phyloP scores from a whole-genome alignment of 1,140 invertebrate genomes.

The Micrasema minimum region DNA sequence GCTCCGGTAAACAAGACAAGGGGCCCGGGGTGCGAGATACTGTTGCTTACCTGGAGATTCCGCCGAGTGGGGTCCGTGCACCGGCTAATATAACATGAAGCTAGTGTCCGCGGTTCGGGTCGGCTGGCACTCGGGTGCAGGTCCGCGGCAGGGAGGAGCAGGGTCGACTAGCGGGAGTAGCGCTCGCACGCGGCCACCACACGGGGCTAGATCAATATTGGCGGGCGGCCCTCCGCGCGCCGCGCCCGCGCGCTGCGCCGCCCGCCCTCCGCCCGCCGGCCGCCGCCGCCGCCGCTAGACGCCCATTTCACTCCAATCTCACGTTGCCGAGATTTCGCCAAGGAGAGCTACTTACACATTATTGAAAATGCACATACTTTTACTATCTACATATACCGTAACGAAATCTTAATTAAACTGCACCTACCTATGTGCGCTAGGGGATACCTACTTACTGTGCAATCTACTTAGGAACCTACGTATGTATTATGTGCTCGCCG shows the following conservation, averaged over 20 bases:
- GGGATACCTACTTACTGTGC: background rate
- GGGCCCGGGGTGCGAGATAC: background rate
- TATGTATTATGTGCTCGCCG: too few relatives aligned
- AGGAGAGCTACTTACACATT: too few relatives aligned
- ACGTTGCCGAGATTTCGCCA: too few relatives aligned
- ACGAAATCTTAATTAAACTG: too few relatives aligned
- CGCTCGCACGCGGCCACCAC: slow-evolving; percentile 26
- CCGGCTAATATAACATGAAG: background rate
- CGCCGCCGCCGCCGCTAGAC: background rate
- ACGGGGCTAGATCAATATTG: slow-evolving; percentile 34
- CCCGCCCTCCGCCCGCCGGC: background rate
- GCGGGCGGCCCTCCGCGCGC: slow-evolving; percentile 12
- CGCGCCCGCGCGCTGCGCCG: slow-evolving; percentile 9
- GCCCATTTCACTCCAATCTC: too few relatives aligned
- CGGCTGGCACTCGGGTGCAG: slow-evolving; percentile 11
- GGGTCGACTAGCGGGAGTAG: slow-evolving; percentile 33
- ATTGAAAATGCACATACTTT: too few relatives aligned
- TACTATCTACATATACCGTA: too few relatives aligned
- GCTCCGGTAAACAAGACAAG: slow-evolving; percentile 16
- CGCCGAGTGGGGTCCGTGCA: background rate
- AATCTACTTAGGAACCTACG: too few relatives aligned
- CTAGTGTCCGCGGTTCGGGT: slow-evolving; percentile 1
- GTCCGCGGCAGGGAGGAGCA: slow-evolving; percentile 23
- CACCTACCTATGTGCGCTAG: background rate
- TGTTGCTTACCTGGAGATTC: background rate